Evolutionary conservation across 2,888 invertebrate genomes (phyloP).

Genomic region (Nephrotoma appendiculata): DNA sequence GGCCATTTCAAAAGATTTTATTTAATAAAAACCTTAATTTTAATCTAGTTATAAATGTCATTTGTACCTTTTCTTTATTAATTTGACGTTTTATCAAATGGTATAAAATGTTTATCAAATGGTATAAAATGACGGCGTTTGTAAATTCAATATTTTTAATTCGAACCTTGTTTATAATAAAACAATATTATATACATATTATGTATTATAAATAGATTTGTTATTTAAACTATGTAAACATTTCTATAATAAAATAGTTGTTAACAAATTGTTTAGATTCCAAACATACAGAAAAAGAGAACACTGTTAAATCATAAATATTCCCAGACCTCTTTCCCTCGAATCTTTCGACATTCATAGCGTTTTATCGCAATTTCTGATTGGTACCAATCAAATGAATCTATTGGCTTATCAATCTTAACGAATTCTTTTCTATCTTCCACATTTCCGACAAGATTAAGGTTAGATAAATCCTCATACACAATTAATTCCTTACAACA

Average conservation of each 20-base stretch:
- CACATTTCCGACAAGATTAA: neutral
- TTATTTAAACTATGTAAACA: no score
- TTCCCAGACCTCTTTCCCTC: neutral
- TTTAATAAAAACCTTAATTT: neutral
- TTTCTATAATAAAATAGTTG: no score
- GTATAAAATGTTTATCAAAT: neutral
- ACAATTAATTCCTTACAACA: slow-evolving; percentile 2
- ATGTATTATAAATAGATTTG: no score
- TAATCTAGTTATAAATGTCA: neutral
- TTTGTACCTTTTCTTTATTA: neutral
- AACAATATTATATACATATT: no score
- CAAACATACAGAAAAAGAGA: no score
- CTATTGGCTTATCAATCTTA: neutral
- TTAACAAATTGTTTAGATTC: no score
- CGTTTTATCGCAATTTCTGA: neutral
- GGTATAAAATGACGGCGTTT: neutral
- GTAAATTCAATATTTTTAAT: neutral
- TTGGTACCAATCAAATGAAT: neutral
- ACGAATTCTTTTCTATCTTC: neutral
- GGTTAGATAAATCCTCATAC: neutral
- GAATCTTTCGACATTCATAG: neutral
- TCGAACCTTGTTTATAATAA: no score
- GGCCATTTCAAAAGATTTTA: slow-evolving; percentile 21
- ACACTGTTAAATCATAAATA: neutral
- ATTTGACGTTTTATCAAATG: neutral